These are phyloP conservation scores for Cephus nigrinus DNA, from an alignment of 2,888 invertebrate genomes.

Conservation along the genomic window DNA sequence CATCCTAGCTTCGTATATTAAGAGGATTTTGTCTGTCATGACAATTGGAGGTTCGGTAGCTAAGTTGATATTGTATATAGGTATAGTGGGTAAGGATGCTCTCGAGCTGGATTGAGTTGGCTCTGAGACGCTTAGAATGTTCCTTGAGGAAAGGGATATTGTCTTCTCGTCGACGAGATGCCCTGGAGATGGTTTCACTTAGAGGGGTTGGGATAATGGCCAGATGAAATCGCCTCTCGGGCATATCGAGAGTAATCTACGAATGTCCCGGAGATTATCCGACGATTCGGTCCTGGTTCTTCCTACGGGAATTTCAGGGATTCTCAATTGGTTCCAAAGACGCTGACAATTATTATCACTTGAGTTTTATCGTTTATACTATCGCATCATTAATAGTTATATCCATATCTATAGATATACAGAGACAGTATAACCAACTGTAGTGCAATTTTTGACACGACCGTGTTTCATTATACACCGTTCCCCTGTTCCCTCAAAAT, in stretches of 20 bases:
- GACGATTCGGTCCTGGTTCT: not conserved
- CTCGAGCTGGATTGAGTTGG: not conserved
- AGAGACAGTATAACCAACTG: not conserved
- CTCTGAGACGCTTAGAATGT: not conserved
- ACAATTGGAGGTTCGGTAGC: not conserved
- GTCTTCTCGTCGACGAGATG: not conserved
- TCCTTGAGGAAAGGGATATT: not conserved
- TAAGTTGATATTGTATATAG: not conserved
- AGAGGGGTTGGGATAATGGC: slow-evolving; percentile 1
- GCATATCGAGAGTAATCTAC: slow-evolving; percentile 5
- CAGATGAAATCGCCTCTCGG: slow-evolving; percentile 7
- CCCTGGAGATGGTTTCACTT: not conserved
- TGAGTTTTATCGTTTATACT: not conserved
- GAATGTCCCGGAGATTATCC: slow-evolving; percentile 4
- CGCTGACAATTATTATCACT: not conserved
- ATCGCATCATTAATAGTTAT: not conserved
- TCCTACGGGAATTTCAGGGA: not conserved
- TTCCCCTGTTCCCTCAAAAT: not conserved
- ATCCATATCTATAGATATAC: not conserved
- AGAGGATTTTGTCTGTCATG: not conserved
- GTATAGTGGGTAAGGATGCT: not conserved
- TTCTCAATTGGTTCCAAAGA: not conserved
- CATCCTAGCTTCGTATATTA: not conserved
- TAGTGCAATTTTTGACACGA: not conserved
- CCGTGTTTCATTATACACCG: not conserved